These are phyloP conservation scores for Pachycephus smyrnensis DNA, from an alignment of 2,888 invertebrate genomes.

Conservation along the genomic window DNA sequence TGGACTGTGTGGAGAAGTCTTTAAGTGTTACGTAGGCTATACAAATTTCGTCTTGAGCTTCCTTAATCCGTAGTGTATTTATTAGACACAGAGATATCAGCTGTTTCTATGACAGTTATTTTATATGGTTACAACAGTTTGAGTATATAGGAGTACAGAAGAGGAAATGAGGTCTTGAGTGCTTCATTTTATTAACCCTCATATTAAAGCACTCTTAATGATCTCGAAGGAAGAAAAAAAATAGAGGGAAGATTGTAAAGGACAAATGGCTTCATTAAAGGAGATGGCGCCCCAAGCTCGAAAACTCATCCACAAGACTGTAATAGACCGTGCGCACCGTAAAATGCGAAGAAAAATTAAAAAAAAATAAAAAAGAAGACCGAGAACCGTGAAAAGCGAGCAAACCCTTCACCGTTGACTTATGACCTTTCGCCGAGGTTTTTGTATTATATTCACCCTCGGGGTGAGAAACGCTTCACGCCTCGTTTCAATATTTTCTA, in stretches of 20 bases:
- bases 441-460: neutral
- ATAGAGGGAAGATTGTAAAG: neutral
- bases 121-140: neutral
- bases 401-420: neutral
- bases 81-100: neutral
- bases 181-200: neutral
- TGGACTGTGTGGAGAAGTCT: neutral
- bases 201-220: neutral
- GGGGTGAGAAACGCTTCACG: constrained; percentile 5
- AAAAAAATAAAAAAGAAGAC: neutral
- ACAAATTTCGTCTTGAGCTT: neutral
- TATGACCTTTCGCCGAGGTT: constrained; percentile 8
- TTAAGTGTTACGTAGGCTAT: neutral
- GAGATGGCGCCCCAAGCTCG: constrained; percentile 1
- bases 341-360: neutral
- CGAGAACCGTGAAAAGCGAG: neutral
- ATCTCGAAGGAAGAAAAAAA: neutral
- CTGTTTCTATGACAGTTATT: neutral
- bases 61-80: neutral
- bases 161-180: neutral
- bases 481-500: neutral
- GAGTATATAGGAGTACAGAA: neutral
- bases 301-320: neutral
- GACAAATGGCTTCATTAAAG: constrained; percentile 1
- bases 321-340: constrained; percentile 2